phyloP scores from a whole-genome alignment of 2,888 invertebrate species.

The Netelia melanura region DNA sequence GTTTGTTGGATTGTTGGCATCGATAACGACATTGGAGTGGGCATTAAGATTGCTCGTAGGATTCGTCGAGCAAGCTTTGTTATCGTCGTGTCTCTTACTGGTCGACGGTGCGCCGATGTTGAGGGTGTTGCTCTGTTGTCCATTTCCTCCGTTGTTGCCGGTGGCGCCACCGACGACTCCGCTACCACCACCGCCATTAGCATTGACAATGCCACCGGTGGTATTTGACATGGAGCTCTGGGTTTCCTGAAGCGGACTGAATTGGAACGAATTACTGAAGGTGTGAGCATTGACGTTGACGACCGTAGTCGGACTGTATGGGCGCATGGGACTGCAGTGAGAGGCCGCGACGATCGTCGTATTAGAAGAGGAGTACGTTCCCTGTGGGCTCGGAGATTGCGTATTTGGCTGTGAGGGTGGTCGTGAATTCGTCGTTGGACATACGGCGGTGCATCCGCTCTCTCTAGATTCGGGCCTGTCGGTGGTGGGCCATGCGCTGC shows the following conservation, averaged over 20 bases:
- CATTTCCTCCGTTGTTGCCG: conserved; percentile 70
- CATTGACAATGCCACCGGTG: conserved; percentile 76
- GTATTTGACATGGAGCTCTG: conserved; percentile 82
- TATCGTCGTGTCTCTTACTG: conserved; percentile 68
- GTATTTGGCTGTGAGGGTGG: conserved; percentile 88
- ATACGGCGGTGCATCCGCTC: conserved; percentile 83
- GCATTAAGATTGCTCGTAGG: conserved; percentile 51
- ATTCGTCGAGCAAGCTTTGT: conserved; percentile 48
- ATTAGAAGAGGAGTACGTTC: conserved; percentile 79
- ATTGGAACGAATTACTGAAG: conserved; percentile 87
- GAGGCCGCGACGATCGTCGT: conserved; percentile 85
- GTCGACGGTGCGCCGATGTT: conserved; percentile 55
- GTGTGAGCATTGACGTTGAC: conserved; percentile 77
- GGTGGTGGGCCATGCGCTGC: conserved; percentile 77
- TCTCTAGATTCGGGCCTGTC: conserved; percentile 88
- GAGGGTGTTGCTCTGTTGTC: conserved; percentile 32
- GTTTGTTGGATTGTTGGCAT: conserved; percentile 16
- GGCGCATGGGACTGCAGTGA: conserved; percentile 86
- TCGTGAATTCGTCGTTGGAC: conserved; percentile 85
- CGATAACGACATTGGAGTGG: conserved; percentile 44
- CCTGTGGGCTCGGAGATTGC: conserved; percentile 84
- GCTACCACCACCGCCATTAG: conserved; percentile 82
- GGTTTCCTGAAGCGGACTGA: conserved; percentile 87
- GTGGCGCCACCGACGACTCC: conserved; percentile 79
- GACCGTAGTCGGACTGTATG: conserved; percentile 85